These are phyloP conservation scores for Myopa testacea DNA, from an alignment of 2,888 invertebrate species.

Conservation along the genomic window DNA sequence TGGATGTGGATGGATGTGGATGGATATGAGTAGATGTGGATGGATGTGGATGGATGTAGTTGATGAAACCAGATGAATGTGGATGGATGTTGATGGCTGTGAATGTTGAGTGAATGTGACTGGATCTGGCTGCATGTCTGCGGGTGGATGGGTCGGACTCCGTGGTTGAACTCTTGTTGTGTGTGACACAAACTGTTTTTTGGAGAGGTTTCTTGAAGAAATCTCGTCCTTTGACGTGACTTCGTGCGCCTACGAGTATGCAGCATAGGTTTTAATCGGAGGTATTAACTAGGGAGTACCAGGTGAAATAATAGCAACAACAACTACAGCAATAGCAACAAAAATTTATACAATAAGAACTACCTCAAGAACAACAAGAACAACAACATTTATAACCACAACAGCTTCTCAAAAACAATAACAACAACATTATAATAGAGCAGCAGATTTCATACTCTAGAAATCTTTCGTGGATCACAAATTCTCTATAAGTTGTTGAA, in stretches of 20 bases:
- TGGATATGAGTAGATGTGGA: too few species aligned
- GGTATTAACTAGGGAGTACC: background rate
- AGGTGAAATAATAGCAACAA: background rate
- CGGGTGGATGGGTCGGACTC: background rate
- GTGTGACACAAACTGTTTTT: background rate
- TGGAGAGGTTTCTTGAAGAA: constrained; percentile 15
- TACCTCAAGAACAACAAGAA: too few species aligned
- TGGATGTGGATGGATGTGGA: background rate
- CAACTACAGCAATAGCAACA: background rate
- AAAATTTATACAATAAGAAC: too few species aligned
- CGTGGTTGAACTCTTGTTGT: background rate
- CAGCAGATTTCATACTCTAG: too few species aligned
- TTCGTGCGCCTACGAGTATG: background rate
- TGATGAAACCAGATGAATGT: too few species aligned
- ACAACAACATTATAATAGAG: too few species aligned
- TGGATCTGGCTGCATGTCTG: background rate
- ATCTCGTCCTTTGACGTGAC: background rate
- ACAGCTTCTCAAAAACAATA: too few species aligned
- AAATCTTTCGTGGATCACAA: too few species aligned
- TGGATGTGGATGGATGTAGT: too few species aligned
- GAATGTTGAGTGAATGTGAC: background rate
- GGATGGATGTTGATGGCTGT: background rate
- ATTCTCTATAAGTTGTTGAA: too few species aligned
- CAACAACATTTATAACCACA: too few species aligned
- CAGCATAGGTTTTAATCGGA: constrained; percentile 16